Base-by-base conservation (phyloP, 2,113 vertebrate species). In the Poeciliopsis prolifica region DNA sequence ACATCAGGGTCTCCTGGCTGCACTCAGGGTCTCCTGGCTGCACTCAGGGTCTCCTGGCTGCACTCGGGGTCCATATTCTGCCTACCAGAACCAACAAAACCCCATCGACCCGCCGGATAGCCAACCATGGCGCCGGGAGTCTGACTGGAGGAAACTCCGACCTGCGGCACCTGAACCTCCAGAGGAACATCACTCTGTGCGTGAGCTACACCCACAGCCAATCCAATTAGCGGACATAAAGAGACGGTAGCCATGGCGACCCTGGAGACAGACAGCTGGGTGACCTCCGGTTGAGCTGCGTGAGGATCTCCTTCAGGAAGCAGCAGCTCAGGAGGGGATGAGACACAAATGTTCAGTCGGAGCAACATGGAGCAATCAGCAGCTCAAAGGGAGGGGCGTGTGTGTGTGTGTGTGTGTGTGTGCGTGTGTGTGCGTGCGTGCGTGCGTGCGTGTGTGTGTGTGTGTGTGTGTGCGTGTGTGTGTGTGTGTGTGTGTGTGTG, bases 211-310 rank as follows among this genome's bases (percentile, higher is more conserved):
- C 62, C 67, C 63, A 31, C 17, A 62, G 11, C 29, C 72, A 80
- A 86, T 81, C 44, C 37, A 75, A 79, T 90, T 77, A 86, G 62
- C 33, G 78, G 26, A 10, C 42, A 75, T 54, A 60, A 74, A 72
- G 72, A 75, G 61, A 28, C 3, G 0, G 81, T 84, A 2, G 66
- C 67, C 79, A 83, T 61, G 72, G 75, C 24, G 24, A 86, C 61
- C 0, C 9, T 17, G 29, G 67, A 69, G 78, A 75, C 62, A 40
- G 69, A 74, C 65, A 51, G 72, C 79, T 58, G 40, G 5, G 26
- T 70, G 77, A 86, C 84, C 82, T 81, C 29, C 61, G 62, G 4
- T 65, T 72, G 79, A 83, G 10, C 68, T 2, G 8, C 11, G 30
- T 4, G 19, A 33, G 30, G 62, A 31, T 35, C 28, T 30, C 51